Conservation (phyloP, 2,113 vertebrate genomes). For the Ammodytes dubius region DNA sequence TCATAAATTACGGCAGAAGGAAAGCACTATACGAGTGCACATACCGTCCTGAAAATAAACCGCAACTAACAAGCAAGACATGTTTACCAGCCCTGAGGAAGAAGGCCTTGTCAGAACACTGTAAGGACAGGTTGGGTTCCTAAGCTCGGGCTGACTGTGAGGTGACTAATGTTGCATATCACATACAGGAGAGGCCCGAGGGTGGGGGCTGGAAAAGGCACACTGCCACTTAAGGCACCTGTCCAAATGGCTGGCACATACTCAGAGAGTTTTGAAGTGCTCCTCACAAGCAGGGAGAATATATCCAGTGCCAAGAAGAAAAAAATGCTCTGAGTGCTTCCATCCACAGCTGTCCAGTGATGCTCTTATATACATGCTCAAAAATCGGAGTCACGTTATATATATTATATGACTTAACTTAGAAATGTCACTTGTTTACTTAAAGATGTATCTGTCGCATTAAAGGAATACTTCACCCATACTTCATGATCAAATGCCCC, state of each 20-base stretch:
- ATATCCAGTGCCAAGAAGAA: slow-evolving; percentile 59
- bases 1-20: slow-evolving; percentile 70
- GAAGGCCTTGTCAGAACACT: slow-evolving; percentile 51
- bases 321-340: slow-evolving; percentile 7
- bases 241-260: slow-evolving; percentile 70
- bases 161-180: slow-evolving; percentile 68
- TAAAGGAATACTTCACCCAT: too few species aligned
- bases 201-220: slow-evolving; percentile 44
- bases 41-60: slow-evolving; percentile 51
- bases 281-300: slow-evolving; percentile 45
- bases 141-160: slow-evolving; percentile 55
- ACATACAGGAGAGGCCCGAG: slow-evolving; percentile 64
- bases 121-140: slow-evolving; percentile 60
- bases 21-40: slow-evolving; percentile 23
- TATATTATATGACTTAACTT: too few species aligned
- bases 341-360: too few species aligned
- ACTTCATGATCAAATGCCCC: too few species aligned
- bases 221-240: slow-evolving; percentile 70
- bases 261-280: slow-evolving; percentile 64
- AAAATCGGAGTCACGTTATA: too few species aligned
- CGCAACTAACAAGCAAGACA: slow-evolving; percentile 71
- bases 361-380: too few species aligned
- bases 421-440: too few species aligned
- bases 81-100: slow-evolving; percentile 75
- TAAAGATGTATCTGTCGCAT: too few species aligned